Percentiles rank a stretch among this genome's conserved stretches.
Conservation (phyloP, 1,140 invertebrate genomes). For the Trichonephila clavipes region DNA sequence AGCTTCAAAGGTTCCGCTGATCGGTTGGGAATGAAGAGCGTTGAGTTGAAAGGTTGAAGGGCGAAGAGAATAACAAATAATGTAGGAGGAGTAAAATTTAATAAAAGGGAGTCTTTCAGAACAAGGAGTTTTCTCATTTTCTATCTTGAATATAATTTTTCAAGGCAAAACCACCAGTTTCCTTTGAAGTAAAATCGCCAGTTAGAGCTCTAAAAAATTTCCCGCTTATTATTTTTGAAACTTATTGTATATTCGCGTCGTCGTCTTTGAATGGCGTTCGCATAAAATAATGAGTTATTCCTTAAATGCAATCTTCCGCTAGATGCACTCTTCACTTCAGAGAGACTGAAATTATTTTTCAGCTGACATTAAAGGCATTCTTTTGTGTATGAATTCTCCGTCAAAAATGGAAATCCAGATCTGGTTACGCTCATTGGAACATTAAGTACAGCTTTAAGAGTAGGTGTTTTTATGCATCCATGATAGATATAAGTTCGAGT, state of each 20-base stretch:
- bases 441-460: background rate
- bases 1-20: conserved; percentile 67
- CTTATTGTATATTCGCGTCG: conserved; percentile 31
- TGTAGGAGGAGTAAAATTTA: conserved; percentile 68
- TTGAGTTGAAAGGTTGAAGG: conserved; percentile 59
- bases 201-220: conserved; percentile 53
- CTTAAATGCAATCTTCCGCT: conserved; percentile 42
- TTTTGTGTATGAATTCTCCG: conserved; percentile 1
- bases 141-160: conserved; percentile 55
- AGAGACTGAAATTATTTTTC: conserved; percentile 19
- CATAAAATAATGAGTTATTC: conserved; percentile 56
- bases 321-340: conserved; percentile 23
- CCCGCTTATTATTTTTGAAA: conserved; percentile 64
- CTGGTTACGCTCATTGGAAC: background rate
- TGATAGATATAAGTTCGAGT: background rate
- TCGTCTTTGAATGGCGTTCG: conserved; percentile 13
- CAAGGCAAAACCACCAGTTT: conserved; percentile 51
- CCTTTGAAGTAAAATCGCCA: conserved; percentile 70
- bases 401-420: background rate
- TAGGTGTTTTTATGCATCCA: background rate
- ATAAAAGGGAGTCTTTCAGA: conserved; percentile 71
- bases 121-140: conserved; percentile 60
- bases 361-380: conserved; percentile 21
- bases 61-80: conserved; percentile 64
- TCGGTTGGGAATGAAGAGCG: conserved; percentile 46